Evolutionary conservation across 2,797 vertebrate genomes (phyloP), one percentile per base, ranked within the genome.

Genomic region (Cyclopterus lumpus): DNA sequence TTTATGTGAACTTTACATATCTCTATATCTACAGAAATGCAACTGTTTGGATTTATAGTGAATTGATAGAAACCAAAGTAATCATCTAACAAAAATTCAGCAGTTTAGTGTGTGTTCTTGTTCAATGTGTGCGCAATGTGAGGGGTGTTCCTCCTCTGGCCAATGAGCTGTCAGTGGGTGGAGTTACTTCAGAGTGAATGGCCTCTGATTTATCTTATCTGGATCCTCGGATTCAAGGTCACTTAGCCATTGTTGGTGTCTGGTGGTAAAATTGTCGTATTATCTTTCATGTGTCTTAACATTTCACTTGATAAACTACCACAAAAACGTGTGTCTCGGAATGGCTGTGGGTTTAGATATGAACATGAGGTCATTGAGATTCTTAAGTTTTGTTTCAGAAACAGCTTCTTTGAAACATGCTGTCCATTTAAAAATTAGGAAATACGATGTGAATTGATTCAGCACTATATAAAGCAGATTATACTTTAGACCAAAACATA

Each of bases 61-160:
- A 2, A 0, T 62, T 20, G 6, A 38, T 26, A 10, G 1, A 34
- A 71, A 36, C 6, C 8, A 12, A 11, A 12, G 60, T 1, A 1
- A 38, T 18, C 0, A 44, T 5, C 0, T 3, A 3, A 14, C 14
- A 30, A 3, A 48, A 48, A 18, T 18, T 18, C 8, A n/a, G 6
- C 5, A 2, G 1, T 22, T 2, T 8, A 0, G 7, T n/a, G 3
- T 48, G 8, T 48, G 55, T 40, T 32, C 7, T 40, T 55, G 9
- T 65, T 66, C 1, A 77, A 0, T 46, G 5, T 7, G 46, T 62
- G 30, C 28, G 63, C 11, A 40, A 5, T 9, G 5, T 51, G 34
- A 65, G 79, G 82, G 79, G 82, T 51, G 91, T 85, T 79, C 2
- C 73, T 78, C 57, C 28, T 67, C 49, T 48, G 75, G 30, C 90